A percentile compares a stretch with the other conserved stretches of the same genome.
Evolutionary conservation across 92 coral and sea anemone species (phyloP).

Genomic region (Chrysogorgia sp.): DNA sequence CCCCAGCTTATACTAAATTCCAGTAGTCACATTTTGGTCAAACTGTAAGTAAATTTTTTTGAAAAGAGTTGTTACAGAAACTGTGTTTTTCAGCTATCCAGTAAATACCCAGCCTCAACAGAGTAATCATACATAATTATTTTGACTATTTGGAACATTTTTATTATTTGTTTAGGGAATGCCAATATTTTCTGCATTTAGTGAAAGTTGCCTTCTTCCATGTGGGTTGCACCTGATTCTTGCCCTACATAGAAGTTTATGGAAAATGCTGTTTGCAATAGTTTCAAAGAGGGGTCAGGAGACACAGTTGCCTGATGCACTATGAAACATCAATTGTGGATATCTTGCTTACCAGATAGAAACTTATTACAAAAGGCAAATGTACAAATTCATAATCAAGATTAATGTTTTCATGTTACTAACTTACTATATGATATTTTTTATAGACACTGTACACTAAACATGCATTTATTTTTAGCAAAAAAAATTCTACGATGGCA

Average conservation of each 20-base stretch:
- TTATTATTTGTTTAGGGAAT: slow-evolving; percentile 40
- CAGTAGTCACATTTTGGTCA: slow-evolving; percentile 45
- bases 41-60: slow-evolving; percentile 44
- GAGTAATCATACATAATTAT: background rate
- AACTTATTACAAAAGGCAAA: slow-evolving; percentile 40
- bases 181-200: slow-evolving; percentile 46
- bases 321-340: slow-evolving; percentile 44
- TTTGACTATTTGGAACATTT: background rate
- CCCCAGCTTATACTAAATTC: slow-evolving; percentile 28
- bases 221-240: slow-evolving; percentile 50
- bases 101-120: background rate
- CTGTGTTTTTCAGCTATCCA: background rate
- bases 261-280: slow-evolving; percentile 53
- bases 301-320: slow-evolving; percentile 32
- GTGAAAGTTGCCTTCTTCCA: slow-evolving; percentile 53
- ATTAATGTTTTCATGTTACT: too few relatives aligned
- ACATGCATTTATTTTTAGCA: slow-evolving; percentile 31
- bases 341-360: slow-evolving; percentile 51
- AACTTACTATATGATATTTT: too few relatives aligned
- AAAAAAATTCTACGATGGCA: slow-evolving; percentile 55
- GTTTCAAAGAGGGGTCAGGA: slow-evolving; percentile 49
- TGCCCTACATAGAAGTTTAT: slow-evolving; percentile 45
- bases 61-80: background rate
- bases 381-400: too few relatives aligned
- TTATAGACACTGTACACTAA: too few relatives aligned